Conservation (phyloP, 2,113 vertebrate genomes). For the Oryzias javanicus region DNA sequence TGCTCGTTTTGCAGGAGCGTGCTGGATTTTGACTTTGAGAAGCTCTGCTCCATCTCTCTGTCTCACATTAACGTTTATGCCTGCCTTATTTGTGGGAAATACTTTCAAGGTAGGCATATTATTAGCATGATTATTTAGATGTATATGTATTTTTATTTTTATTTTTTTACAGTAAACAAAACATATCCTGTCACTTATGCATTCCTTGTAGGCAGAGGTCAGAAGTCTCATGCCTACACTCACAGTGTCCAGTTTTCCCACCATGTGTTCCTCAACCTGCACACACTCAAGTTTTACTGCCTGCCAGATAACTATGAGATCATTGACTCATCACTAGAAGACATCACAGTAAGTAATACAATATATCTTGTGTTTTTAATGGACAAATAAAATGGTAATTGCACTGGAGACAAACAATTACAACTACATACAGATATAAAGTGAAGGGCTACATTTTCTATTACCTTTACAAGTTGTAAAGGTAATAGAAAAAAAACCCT, state of each 20-base stretch:
- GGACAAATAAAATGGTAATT: no score
- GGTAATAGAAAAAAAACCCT: no score
- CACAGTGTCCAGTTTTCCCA: constrained; percentile 97
- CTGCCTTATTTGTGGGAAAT: constrained; percentile 95
- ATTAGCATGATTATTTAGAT: no score
- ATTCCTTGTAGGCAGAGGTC: constrained; percentile 83
- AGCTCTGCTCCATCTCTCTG: constrained; percentile 94
- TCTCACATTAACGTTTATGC: constrained; percentile 96
- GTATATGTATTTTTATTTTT: no score
- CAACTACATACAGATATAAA: no score
- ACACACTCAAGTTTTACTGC: constrained; percentile 97
- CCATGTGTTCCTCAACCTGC: constrained; percentile 96
- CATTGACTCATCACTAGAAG: constrained; percentile 94
- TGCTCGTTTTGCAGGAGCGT: constrained; percentile 81
- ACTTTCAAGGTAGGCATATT: constrained; percentile 87
- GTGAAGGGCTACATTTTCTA: no score
- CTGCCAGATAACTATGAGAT: constrained; percentile 98
- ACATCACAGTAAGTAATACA: constrained; percentile 85
- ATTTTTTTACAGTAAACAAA: no score
- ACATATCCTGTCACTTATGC: no score
- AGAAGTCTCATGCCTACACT: constrained; percentile 96
- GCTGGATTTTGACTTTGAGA: constrained; percentile 96
- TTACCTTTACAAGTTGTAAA: no score
- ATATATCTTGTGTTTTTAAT: no score
- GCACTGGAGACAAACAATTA: no score